A percentile compares a stretch with the other conserved stretches of the same genome.
These are phyloP conservation scores for Xestobium rufovillosum DNA, from an alignment of 2,888 invertebrate species.

Conservation along the genomic window DNA sequence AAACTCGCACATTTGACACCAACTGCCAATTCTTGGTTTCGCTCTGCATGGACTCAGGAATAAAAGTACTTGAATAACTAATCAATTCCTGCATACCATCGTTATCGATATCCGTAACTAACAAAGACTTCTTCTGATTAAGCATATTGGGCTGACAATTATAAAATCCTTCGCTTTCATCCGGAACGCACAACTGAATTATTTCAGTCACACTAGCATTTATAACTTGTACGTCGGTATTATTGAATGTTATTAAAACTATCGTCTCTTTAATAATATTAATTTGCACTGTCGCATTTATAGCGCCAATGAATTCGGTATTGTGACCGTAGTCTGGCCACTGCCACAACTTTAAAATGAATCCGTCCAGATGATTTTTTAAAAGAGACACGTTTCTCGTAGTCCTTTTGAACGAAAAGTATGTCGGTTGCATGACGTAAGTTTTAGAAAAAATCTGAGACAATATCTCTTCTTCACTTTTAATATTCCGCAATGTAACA, in stretches of 20 bases:
- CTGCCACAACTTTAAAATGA: slow-evolving; percentile 77
- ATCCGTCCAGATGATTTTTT: slow-evolving; percentile 58
- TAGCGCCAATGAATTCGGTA: slow-evolving; percentile 11
- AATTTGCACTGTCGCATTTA: slow-evolving; percentile 19
- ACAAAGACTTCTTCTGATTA: slow-evolving; percentile 63
- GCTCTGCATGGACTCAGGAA: slow-evolving; percentile 39
- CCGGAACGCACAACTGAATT: slow-evolving; percentile 59
- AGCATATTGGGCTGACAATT: slow-evolving; percentile 68
- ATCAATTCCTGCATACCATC: slow-evolving; percentile 72
- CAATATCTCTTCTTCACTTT: slow-evolving; percentile 41
- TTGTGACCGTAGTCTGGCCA: slow-evolving; percentile 48
- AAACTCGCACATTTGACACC: slow-evolving; percentile 59
- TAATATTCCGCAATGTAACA: slow-evolving; percentile 51
- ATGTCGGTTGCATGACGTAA: slow-evolving; percentile 65
- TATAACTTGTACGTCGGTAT: slow-evolving; percentile 61
- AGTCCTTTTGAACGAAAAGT: slow-evolving; percentile 53
- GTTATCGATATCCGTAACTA: slow-evolving; percentile 67
- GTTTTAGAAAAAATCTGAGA: slow-evolving; percentile 57
- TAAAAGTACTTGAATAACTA: slow-evolving; percentile 64
- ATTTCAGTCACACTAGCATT: slow-evolving; percentile 75
- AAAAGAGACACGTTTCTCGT: slow-evolving; percentile 32
- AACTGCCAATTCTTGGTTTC: slow-evolving; percentile 49
- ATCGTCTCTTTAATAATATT: slow-evolving; percentile 52
- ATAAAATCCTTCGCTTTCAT: slow-evolving; percentile 34
- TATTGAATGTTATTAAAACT: slow-evolving; percentile 71